These are phyloP conservation scores for Busseola fusca DNA, from an alignment of 2,888 invertebrate genomes.

Conservation along the genomic window DNA sequence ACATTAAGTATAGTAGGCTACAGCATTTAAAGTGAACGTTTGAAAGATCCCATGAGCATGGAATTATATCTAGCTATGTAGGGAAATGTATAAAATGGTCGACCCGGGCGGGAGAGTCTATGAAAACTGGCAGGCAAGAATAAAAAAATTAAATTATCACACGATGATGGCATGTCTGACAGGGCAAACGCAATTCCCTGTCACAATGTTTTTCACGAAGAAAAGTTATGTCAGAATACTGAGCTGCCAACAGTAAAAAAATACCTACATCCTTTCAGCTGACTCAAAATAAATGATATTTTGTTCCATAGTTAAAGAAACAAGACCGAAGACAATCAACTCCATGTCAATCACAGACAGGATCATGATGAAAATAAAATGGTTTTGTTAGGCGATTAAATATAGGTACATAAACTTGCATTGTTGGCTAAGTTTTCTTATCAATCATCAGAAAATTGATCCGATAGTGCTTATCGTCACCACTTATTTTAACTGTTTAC, in stretches of 20 bases:
- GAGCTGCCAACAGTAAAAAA: constrained; percentile 30
- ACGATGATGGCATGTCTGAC: constrained; percentile 23
- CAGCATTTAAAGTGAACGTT: constrained; percentile 45
- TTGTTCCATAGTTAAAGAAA: constrained; percentile 11
- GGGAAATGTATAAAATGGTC: constrained; percentile 25
- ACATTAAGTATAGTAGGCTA: constrained; percentile 34
- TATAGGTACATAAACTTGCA: background rate
- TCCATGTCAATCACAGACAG: background rate
- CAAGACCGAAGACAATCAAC: constrained; percentile 4
- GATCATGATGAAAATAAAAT: background rate
- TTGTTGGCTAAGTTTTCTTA: background rate
- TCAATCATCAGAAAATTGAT: background rate
- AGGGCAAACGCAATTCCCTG: constrained; percentile 33
- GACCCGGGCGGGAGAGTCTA: constrained; percentile 20
- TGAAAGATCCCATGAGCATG: constrained; percentile 41
- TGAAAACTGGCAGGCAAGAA: constrained; percentile 9
- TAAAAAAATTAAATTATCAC: constrained; percentile 33
- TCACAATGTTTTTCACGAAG: constrained; percentile 21
- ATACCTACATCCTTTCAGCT: constrained; percentile 4
- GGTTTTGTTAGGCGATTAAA: background rate
- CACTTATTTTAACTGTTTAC: background rate
- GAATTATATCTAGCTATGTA: constrained; percentile 13
- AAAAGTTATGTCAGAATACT: constrained; percentile 5
- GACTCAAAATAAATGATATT: constrained; percentile 10
- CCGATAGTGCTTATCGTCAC: background rate